Evolutionary conservation across 2,888 invertebrate species (phyloP).

Genomic region (Nomada fabriciana): DNA sequence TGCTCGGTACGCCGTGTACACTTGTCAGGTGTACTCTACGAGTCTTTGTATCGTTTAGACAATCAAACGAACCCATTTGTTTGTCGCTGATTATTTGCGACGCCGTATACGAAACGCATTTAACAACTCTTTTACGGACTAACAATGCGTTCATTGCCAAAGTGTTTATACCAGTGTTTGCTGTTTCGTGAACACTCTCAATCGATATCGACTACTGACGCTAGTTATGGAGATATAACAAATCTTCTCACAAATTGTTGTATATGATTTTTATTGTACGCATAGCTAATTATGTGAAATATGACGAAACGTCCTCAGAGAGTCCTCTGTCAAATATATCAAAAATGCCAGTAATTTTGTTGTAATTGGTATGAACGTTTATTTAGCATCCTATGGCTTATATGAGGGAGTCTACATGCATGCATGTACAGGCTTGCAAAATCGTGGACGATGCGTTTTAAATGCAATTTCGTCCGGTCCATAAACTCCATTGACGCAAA

Average conservation of each 20-base stretch:
- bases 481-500: constrained; percentile 18
- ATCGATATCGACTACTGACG: not conserved
- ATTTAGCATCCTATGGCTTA: too few species aligned
- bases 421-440: not conserved
- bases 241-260: too few species aligned
- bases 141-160: constrained; percentile 41
- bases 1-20: constrained; percentile 14
- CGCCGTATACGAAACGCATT: constrained; percentile 9
- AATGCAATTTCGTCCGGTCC: constrained; percentile 3
- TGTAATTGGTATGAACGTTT: too few species aligned
- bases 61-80: constrained; percentile 44
- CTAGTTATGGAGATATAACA: constrained; percentile 38
- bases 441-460: constrained; percentile 4
- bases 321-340: too few species aligned
- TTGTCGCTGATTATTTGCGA: constrained; percentile 47
- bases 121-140: constrained; percentile 48
- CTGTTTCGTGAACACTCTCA: constrained; percentile 23
- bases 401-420: not conserved
- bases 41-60: constrained; percentile 50
- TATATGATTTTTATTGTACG: too few species aligned
- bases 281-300: too few species aligned
- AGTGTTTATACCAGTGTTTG: constrained; percentile 43
- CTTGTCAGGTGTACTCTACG: constrained; percentile 29
- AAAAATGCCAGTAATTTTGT: too few species aligned
- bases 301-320: too few species aligned